Base-by-base conservation (phyloP, 2,113 vertebrate genomes). In the Otolemur garnettii region DNA sequence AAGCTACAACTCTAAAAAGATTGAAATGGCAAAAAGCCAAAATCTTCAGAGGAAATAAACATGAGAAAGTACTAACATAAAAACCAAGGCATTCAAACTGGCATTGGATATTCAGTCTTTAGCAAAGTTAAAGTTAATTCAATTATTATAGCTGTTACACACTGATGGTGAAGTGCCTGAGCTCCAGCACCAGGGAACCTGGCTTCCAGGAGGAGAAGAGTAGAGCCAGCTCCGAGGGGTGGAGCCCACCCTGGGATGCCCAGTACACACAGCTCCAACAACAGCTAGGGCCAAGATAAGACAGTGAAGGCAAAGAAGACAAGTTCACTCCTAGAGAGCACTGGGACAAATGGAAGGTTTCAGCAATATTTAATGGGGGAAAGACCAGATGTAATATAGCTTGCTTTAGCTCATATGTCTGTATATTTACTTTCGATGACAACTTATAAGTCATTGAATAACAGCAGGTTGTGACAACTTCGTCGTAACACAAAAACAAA, bases 11-110 rank as follows among this genome's bases (percentile, higher is more conserved):
- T 94, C 60, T 42, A 81, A 87, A 87, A 71, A 80, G 2, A 93
- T 1, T 77, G 19, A 95, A 94, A 83, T 79, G 18, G 13, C 26
- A 86, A 66, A n/a, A 69, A 18, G 7, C 72, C 10, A 50, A 50
- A 50, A 2, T 89, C 74, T 96, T 93, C 66, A 45, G 11, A 85
- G n/a, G 57, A 80, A 93, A 92, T 59, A 91, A 88, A 66, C 30
- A 74, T 26, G 17, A 62, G 7, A 57, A 81, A 84, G 14, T 50
- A 57, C 13, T 83, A 83, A 15, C 33, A 72, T 42, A 91, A 90
- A 62, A 93, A 62, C 15, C 4, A 5, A 57, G 26, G 7, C n/a
- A 35, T 4, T 81, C 62, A 24, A 26, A 53, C 9, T 50, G 14
- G 21, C 90, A 18, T 5, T 85, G 30, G 24, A 38, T 42, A 81